phyloP scores from a whole-genome alignment of 2,113 vertebrate genomes.

The Misgurnus anguillicaudatus region DNA sequence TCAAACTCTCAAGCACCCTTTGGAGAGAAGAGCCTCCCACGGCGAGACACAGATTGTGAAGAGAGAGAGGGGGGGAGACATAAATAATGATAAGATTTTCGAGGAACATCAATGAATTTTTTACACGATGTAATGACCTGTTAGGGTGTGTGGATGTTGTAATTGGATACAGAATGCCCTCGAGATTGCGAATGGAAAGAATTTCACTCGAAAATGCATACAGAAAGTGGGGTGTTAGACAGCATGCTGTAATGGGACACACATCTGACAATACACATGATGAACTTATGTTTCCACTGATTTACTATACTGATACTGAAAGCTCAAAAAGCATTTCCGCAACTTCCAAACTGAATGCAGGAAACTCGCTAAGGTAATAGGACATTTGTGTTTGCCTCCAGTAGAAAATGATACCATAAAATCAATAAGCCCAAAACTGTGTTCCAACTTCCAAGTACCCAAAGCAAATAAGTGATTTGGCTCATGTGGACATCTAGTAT shows the following conservation, averaged over 20 bases:
- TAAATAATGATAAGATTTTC: constrained; percentile 41
- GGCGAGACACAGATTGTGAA: constrained; percentile 24
- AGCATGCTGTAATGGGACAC: neutral
- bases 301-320: neutral
- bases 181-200: neutral
- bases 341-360: neutral
- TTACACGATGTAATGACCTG: neutral
- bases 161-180: constrained; percentile 1
- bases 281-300: neutral
- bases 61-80: constrained; percentile 40
- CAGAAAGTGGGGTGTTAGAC: neutral
- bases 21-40: constrained; percentile 44
- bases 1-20: constrained; percentile 30
- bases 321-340: neutral
- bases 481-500: neutral
- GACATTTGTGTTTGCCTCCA: no score
- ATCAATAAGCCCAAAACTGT: neutral
- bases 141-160: neutral
- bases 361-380: neutral
- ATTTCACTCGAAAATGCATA: neutral
- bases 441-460: neutral
- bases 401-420: no score
- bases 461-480: neutral
- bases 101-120: constrained; percentile 13
- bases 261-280: neutral